phyloP scores from a whole-genome alignment of 2,888 invertebrate species.

The Ecdyonurus torrentis region DNA sequence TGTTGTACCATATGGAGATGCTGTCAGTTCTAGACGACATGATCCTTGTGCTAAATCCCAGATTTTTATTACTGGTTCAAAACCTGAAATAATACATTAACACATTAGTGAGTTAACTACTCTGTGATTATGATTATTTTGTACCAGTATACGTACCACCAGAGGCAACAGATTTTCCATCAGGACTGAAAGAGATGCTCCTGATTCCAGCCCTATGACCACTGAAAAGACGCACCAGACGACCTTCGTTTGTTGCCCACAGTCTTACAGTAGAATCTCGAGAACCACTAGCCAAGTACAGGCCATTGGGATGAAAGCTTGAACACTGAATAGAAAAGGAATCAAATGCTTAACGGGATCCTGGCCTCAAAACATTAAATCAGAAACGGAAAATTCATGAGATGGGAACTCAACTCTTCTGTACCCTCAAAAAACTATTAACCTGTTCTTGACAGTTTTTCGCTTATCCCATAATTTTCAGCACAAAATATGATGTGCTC shows the following conservation, averaged over 20 bases:
- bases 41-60: background rate
- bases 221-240: slow-evolving; percentile 58
- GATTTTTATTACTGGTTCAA: background rate
- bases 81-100: background rate
- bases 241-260: slow-evolving; percentile 73
- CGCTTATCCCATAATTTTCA: no score
- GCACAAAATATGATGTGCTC: no score
- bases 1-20: background rate
- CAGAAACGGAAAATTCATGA: no score
- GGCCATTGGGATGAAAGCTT: slow-evolving; percentile 85
- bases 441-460: no score
- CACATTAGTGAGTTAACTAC: no score
- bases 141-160: no score
- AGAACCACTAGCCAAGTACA: slow-evolving; percentile 78
- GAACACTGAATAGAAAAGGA: no score
- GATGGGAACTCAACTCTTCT: slow-evolving; percentile 3
- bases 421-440: no score
- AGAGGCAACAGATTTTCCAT: slow-evolving; percentile 68
- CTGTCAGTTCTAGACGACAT: background rate
- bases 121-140: no score
- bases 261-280: slow-evolving; percentile 76
- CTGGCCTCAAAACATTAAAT: no score
- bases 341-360: slow-evolving; percentile 26
- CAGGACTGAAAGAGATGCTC: slow-evolving; percentile 65
- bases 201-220: slow-evolving; percentile 59